Percentiles rank a stretch among this genome's conserved stretches.
Evolutionary conservation across 2,888 invertebrate genomes (phyloP).

Genomic region (Sinotaia quadrata): DNA sequence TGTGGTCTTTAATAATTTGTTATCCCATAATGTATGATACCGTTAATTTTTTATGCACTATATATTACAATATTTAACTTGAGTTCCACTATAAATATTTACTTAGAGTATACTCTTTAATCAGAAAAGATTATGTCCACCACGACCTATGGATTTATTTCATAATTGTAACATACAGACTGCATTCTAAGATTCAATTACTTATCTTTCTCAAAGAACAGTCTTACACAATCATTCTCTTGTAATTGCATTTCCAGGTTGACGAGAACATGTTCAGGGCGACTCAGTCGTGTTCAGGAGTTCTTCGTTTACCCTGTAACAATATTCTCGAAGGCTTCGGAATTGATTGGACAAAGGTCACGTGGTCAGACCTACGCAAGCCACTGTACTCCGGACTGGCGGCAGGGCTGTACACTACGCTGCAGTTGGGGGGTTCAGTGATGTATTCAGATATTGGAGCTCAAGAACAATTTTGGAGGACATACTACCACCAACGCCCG

Average conservation of each 20-base stretch:
- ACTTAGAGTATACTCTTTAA: too few relatives aligned
- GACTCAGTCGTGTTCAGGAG: slow-evolving; percentile 10
- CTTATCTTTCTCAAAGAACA: too few relatives aligned
- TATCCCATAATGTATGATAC: too few relatives aligned
- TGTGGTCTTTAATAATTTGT: too few relatives aligned
- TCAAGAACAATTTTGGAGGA: slow-evolving; percentile 26
- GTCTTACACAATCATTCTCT: too few relatives aligned
- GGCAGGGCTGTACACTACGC: slow-evolving; percentile 25
- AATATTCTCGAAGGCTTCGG: slow-evolving; percentile 17
- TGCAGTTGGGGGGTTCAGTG: neutral
- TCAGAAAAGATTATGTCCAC: too few relatives aligned
- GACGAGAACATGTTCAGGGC: slow-evolving; percentile 12
- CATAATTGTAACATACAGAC: too few relatives aligned
- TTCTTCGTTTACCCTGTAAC: slow-evolving; percentile 8
- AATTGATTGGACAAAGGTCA: slow-evolving; percentile 28
- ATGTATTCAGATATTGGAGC: slow-evolving; percentile 14
- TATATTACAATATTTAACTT: too few relatives aligned
- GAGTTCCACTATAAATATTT: too few relatives aligned
- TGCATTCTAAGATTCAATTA: too few relatives aligned
- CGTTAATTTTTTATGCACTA: too few relatives aligned
- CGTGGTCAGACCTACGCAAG: slow-evolving; percentile 33
- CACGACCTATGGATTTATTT: too few relatives aligned
- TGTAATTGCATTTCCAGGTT: slow-evolving; percentile 21
- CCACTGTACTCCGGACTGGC: slow-evolving; percentile 38
- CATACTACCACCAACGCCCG: neutral